A percentile compares a stretch with the other conserved stretches of the same genome.
Conservation (phyloP, 2,113 vertebrate species). For the Rattus rattus region DNA sequence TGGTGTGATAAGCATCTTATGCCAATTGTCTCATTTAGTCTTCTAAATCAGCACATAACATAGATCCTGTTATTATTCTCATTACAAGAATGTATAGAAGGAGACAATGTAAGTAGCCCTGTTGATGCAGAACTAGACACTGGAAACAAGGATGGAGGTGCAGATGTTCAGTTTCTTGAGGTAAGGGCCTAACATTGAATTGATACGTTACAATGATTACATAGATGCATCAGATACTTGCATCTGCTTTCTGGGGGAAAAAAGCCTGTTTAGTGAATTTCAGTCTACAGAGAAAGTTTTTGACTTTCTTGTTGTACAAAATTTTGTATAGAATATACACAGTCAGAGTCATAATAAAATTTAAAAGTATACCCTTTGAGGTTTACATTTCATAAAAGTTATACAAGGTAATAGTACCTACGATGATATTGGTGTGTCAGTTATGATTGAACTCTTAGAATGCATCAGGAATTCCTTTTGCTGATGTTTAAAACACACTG, state of each 20-base stretch:
- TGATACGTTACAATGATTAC: background rate
- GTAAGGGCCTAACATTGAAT: background rate
- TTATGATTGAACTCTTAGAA: background rate
- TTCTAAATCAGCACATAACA: background rate
- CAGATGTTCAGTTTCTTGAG: background rate
- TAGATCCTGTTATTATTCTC: background rate
- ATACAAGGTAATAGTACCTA: background rate
- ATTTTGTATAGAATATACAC: background rate
- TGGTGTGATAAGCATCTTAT: constrained; percentile 14
- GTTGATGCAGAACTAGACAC: background rate
- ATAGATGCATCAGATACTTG: background rate
- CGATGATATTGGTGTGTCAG: background rate
- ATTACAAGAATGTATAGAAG: background rate
- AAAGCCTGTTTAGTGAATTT: background rate
- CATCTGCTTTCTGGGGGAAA: background rate
- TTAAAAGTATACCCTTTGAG: background rate
- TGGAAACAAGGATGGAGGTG: background rate
- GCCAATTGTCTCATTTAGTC: constrained; percentile 54
- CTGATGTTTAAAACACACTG: background rate
- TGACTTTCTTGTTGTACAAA: background rate
- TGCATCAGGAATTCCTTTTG: background rate
- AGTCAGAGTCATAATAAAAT: constrained; percentile 34
- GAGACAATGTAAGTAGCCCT: background rate
- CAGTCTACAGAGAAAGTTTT: background rate
- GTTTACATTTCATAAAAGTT: background rate